Evolutionary conservation across 2,113 vertebrate species (phyloP), one percentile per base, ranked within the genome.

Genomic region (Ptychochromis oligacanthus): DNA sequence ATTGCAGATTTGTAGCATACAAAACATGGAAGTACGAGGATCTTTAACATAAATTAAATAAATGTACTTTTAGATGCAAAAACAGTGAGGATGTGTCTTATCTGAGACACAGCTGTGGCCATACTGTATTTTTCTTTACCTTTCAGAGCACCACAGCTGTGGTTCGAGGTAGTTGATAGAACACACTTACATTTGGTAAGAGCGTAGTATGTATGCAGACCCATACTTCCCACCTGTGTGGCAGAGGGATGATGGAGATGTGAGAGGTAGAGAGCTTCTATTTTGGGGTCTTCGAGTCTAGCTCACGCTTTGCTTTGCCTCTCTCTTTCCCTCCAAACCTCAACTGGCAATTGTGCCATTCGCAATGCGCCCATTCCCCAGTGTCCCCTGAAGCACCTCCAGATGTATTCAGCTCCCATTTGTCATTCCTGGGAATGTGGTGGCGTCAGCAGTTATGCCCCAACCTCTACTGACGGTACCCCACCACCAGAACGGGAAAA

Each of bases 371-470:
- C 91, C 78, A 86, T 88, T 95, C 94, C 91, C 93, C 87, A 72
- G 92, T 64, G 90, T 92, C 87, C 91, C 87, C 86, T 43, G 80
- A 60, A 93, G 91, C 84, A 91, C 95, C 94, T 94, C 90, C 84
- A 93, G 85, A 93, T 93, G 92, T 81, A 93, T 93, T 94, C 93
- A 87, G 91, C 90, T 89, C 92, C 94, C 94, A 95, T 96, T 95
- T 88, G 93, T 96, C 94, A 95, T 94, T 93, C 84, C 88, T 79
- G 89, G 84, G 85, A 94, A 94, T 94, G 87, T 93, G 91, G 89
- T 93, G 93, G 92, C 86, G 91, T 96, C 95, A 95, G 94, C 94
- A 91, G 83, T 94, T 95, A 87, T 89, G 84, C 90, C 82, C 82
- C 86, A 83, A 83, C 87, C 88, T 88, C 87, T 83, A 84, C 89